Percentiles rank a stretch among this genome's conserved stretches.
phyloP scores from a whole-genome alignment of 2,797 vertebrate species.

The Australoheros facetus region DNA sequence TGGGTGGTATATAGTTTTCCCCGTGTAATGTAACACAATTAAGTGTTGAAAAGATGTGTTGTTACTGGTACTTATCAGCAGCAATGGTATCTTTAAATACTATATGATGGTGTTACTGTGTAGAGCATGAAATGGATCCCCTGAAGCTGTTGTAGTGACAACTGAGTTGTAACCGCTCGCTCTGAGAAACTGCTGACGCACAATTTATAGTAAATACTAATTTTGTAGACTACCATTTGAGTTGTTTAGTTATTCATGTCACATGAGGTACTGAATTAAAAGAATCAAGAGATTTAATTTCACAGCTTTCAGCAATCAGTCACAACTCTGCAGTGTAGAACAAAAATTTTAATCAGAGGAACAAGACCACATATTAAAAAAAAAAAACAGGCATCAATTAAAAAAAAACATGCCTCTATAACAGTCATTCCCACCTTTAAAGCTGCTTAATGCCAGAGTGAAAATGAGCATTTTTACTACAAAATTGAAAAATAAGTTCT shows the following conservation, averaged over 20 bases:
- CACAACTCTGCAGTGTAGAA: conserved; percentile 14
- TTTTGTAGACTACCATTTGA: conserved; percentile 62
- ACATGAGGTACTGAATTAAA: neutral
- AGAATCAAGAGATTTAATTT: conserved; percentile 24
- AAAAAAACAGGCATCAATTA: conserved; percentile 22
- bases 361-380: conserved; percentile 37
- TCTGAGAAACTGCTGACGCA: conserved; percentile 56
- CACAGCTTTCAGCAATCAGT: conserved; percentile 28
- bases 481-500: conserved; percentile 18
- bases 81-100: conserved; percentile 38
- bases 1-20: conserved; percentile 37
- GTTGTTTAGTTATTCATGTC: neutral
- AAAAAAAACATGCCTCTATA: conserved; percentile 18
- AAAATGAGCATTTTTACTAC: conserved; percentile 36
- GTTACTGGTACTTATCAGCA: conserved; percentile 43
- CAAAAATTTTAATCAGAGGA: conserved; percentile 64
- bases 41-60: conserved; percentile 36
- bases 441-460: conserved; percentile 53
- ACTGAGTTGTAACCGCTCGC: conserved; percentile 36
- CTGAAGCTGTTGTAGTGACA: conserved; percentile 32
- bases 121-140: conserved; percentile 40
- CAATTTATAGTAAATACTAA: conserved; percentile 73
- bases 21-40: conserved; percentile 41
- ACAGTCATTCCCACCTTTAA: conserved; percentile 36
- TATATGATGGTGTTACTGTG: conserved; percentile 31